Percentiles rank a stretch among this genome's conserved stretches.
Evolutionary conservation across 2,888 invertebrate genomes (phyloP).

Genomic region (Selenia dentaria): DNA sequence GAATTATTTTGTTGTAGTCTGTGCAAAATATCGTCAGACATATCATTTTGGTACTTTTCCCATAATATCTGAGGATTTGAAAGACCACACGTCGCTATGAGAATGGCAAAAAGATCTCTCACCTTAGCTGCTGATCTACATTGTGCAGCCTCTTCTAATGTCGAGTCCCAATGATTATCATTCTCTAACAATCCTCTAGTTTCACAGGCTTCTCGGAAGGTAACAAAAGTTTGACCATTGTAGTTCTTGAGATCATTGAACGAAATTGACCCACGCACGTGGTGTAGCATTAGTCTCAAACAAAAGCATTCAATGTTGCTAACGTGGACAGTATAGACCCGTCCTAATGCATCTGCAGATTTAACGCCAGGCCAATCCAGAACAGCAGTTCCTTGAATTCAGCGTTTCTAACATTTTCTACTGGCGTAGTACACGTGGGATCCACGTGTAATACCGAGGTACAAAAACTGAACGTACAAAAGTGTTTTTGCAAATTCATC

Average conservation of each 20-base stretch:
- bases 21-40: constrained; percentile 1
- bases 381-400: constrained; percentile 32
- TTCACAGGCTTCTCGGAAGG: constrained; percentile 40
- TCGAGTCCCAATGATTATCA: constrained; percentile 38
- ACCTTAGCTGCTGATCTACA: constrained; percentile 21
- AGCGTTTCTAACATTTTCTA: constrained; percentile 26
- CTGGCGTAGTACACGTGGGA: too few relatives aligned
- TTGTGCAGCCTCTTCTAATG: constrained; percentile 29
- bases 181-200: constrained; percentile 42
- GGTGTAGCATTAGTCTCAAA: constrained; percentile 29
- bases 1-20: background rate
- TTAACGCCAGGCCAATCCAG: constrained; percentile 28
- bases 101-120: constrained; percentile 29
- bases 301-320: constrained; percentile 35
- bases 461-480: constrained; percentile 31
- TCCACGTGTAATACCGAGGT: constrained; percentile 18
- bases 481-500: constrained; percentile 14
- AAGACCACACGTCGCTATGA: constrained; percentile 27
- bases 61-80: constrained; percentile 19
- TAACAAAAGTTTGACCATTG: constrained; percentile 23
- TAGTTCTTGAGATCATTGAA: constrained; percentile 28
- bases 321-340: constrained; percentile 34
- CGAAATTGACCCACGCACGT: constrained; percentile 33
- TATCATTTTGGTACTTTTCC: background rate
- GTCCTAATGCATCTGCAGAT: constrained; percentile 30